These are phyloP conservation scores for Leptogaster cylindrica DNA, from an alignment of 2,888 invertebrate genomes.

Conservation along the genomic window DNA sequence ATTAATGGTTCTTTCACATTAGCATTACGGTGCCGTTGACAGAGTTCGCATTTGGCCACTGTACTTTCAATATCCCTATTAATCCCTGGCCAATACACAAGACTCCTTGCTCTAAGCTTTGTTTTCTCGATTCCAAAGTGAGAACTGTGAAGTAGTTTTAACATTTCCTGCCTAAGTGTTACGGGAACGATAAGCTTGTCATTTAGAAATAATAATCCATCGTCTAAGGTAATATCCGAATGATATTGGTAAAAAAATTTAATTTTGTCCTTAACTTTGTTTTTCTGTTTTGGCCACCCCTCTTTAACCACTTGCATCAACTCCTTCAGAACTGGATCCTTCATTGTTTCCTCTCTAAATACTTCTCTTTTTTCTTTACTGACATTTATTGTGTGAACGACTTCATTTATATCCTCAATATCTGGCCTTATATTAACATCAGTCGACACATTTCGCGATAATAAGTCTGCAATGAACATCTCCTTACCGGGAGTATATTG, in stretches of 20 bases:
- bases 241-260: conserved; percentile 19
- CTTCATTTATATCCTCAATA: conserved; percentile 41
- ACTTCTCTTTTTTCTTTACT: conserved; percentile 8
- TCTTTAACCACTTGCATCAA: conserved; percentile 1
- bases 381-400: neutral
- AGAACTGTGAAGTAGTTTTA: conserved; percentile 8
- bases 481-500: conserved; percentile 50
- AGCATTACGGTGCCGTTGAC: conserved; percentile 12
- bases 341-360: conserved; percentile 33
- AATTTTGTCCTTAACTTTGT: neutral
- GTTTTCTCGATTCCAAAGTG: conserved; percentile 42
- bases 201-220: conserved; percentile 7
- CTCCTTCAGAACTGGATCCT: conserved; percentile 3
- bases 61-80: conserved; percentile 30
- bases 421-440: neutral
- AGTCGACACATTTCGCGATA: conserved; percentile 43
- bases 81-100: conserved; percentile 37
- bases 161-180: neutral
- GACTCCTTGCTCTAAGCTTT: conserved; percentile 25
- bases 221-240: neutral
- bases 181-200: conserved; percentile 10
- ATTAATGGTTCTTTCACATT: conserved; percentile 18
- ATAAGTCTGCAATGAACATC: conserved; percentile 45
- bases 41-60: conserved; percentile 22
- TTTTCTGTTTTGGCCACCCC: conserved; percentile 10